Percentiles rank a stretch among this genome's conserved stretches.
Evolutionary conservation across 2,888 invertebrate genomes (phyloP).

Genomic region (Labia minor): DNA sequence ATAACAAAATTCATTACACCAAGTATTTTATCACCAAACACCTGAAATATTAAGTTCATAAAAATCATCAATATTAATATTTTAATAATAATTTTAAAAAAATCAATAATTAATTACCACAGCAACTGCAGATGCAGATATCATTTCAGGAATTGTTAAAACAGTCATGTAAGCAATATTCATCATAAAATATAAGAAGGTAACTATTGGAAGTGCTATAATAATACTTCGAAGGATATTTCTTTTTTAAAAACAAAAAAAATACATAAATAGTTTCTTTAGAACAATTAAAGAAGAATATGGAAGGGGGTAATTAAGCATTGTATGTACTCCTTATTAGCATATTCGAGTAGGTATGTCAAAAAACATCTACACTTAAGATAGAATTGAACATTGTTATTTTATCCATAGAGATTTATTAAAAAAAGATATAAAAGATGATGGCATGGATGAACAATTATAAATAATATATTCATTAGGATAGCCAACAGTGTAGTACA

Average conservation of each 20-base stretch:
- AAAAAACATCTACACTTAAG: conserved; percentile 18
- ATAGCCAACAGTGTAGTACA: no score
- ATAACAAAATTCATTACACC: conserved; percentile 56
- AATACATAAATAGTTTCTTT: background rate
- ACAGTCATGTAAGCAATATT: conserved; percentile 81
- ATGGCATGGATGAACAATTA: no score
- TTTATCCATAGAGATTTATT: no score
- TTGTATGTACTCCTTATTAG: no score
- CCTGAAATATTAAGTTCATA: conserved; percentile 29
- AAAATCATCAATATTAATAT: no score
- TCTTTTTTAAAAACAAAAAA: conserved; percentile 42
- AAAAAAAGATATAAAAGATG: no score
- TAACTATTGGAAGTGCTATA: conserved; percentile 72
- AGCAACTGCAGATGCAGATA: conserved; percentile 64
- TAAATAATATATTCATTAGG: no score
- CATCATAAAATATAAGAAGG: conserved; percentile 67
- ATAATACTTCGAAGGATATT: conserved; percentile 71
- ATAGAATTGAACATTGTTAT: no score
- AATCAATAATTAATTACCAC: conserved; percentile 40
- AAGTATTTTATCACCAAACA: conserved; percentile 54
- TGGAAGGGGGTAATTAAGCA: no score
- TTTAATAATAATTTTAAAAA: conserved; percentile 16
- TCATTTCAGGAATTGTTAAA: conserved; percentile 59
- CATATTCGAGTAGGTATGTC: no score
- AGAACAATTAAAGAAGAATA: conserved; percentile 19